Evolutionary conservation across 2,797 vertebrate species (phyloP), one percentile per base, ranked within the genome.

Genomic region (Antrozous pallidus): DNA sequence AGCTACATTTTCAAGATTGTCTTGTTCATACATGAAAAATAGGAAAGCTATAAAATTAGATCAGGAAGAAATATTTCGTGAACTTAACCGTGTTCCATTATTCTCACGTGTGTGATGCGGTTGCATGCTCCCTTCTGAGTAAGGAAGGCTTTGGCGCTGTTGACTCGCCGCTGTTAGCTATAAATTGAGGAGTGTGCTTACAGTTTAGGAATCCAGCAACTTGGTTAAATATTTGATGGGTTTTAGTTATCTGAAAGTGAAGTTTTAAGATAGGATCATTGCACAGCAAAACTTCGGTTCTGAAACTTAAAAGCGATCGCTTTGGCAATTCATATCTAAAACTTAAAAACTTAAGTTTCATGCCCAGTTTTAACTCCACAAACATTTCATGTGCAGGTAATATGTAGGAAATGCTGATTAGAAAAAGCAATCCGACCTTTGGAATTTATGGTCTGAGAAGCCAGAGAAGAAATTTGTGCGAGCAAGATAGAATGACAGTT

Each of bases 11-110:
- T 85, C 9, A 80, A 36, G n/a, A 73, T 74, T 33, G 8, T 79
- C n/a, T 86, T 94, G 16, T 31, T 79, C 49, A 51, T 61, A 28
- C 6, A 12, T 79, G 45, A 33, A 79, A 40, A 69, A 75, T 36
- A 81, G 28, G 88, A 65, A 82, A n/a, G 7, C 22, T 73, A 38
- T 74, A 40, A 77, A 31, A 61, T 86, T 65, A 80, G 82, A 79
- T 54, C 75, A 90, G 18, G 75, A 22, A 86, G 90, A 91, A 56
- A 26, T 12, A 13, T 70, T 95, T 96, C 63, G 74, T 31, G n/a
- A 82, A 31, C 86, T 65, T 82, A 31, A 8, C 93, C 81, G 47
- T 79, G 20, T 84, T 70, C 45, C 73, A 63, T 79, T 84, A 79
- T 73, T 91, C 77, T 65, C 18, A 70, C 26, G 45, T 86, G 18